Base-by-base conservation (phyloP, 1,140 invertebrate species). In the Laupala kohalensis region DNA sequence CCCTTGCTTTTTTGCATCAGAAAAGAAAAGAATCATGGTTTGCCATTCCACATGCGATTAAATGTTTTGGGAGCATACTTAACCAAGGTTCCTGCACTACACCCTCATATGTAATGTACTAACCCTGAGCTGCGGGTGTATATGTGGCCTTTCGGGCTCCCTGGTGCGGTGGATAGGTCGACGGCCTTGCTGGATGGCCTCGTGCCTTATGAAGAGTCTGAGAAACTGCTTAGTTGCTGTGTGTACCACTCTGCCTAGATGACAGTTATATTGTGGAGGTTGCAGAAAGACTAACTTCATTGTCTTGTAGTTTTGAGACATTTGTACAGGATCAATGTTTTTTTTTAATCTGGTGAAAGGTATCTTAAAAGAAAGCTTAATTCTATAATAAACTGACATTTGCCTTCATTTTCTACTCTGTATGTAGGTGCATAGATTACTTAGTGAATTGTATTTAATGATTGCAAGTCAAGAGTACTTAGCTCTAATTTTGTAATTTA, bases 401-500 rank as follows among this genome's bases (percentile, higher is more conserved):
- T 72, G 71, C 71, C 71, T 72, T 72, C 67, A 68, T 69, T 72
- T 72, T 72, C 66, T 72, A 72, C 71, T 72, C 2, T 53, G 19
- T 72, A 28, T 67, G 27, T 67, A 72, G 53, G 69, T 30, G 69
- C 69, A 25, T 70, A 30, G 69, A 63, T 26, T 63, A 62, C 69
- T 70, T 64, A 69, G 69, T 64, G 29, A 53, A 53, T 53, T 53
- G 37, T 25, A 63, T 64, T 19, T 70, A 71, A 30, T 66, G 37
- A 30, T 64, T 25, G n/a, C 37, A 25, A 65, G 27, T 62, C 66
- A 72, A 67, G 71, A 68, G 71, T 72, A 72, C 71, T 72, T 72
- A 72, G 71, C 29, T 53, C 37, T 67, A 29, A 72, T 72, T 26
- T 72, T 72, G 71, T 72, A 72, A 72, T 72, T 72, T 68, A 72